A percentile compares a stretch with the other conserved stretches of the same genome.
These are phyloP conservation scores for Lordiphosa clarofinis DNA, from an alignment of 1,140 invertebrate genomes.

Conservation along the genomic window DNA sequence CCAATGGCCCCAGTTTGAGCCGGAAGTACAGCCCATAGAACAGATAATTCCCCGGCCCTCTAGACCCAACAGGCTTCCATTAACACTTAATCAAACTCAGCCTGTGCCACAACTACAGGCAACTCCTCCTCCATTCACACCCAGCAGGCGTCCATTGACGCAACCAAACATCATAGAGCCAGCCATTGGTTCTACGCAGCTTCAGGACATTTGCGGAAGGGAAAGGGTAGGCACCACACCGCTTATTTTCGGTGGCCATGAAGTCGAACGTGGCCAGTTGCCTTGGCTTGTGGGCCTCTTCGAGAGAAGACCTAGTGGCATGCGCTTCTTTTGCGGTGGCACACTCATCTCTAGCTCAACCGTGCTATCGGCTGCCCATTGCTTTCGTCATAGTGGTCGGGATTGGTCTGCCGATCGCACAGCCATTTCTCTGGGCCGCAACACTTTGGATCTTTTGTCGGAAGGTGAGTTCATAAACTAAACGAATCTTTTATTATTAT, in stretches of 20 bases:
- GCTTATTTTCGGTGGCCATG: constrained; percentile 82
- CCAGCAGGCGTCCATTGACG: neutral
- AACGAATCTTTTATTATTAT: too few species aligned
- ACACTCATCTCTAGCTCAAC: constrained; percentile 81
- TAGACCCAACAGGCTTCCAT: too few species aligned
- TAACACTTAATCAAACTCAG: too few species aligned
- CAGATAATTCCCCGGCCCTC: too few species aligned
- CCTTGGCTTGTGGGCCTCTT: constrained; percentile 87
- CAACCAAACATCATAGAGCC: constrained; percentile 4
- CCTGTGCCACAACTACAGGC: too few species aligned
- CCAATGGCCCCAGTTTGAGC: too few species aligned
- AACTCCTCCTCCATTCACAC: too few species aligned
- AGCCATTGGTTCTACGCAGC: neutral
- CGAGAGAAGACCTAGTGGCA: constrained; percentile 37
- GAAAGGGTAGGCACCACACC: constrained; percentile 58
- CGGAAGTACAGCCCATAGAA: too few species aligned
- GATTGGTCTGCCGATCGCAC: constrained; percentile 38
- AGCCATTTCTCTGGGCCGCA: constrained; percentile 79
- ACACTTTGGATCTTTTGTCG: constrained; percentile 64
- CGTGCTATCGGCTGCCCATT: constrained; percentile 80
- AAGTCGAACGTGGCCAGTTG: constrained; percentile 82
- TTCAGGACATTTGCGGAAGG: constrained; percentile 35
- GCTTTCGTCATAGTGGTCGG: constrained; percentile 66
- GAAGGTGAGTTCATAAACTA: constrained; percentile 59
- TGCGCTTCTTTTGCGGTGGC: constrained; percentile 80